Conservation (phyloP, 2,888 invertebrate genomes). For the Serrognathus titanus region DNA sequence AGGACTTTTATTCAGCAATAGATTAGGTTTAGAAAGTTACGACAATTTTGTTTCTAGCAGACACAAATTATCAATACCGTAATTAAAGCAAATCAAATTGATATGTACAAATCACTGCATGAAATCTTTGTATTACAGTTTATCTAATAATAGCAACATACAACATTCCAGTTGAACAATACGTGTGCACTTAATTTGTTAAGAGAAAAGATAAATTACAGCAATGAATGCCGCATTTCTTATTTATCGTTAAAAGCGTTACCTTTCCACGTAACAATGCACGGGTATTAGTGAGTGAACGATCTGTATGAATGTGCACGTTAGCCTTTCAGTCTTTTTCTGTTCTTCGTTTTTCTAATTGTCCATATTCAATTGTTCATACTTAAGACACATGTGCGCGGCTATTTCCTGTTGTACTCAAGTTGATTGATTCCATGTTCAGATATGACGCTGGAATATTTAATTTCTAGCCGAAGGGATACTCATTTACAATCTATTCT, state of each 20-base stretch:
- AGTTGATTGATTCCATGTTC: conserved; percentile 15
- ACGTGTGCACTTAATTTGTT: neutral
- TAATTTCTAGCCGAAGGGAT: conserved; percentile 15
- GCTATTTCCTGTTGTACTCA: conserved; percentile 14
- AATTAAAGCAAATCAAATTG: too few relatives aligned
- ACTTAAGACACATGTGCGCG: conserved; percentile 11
- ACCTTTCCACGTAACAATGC: neutral
- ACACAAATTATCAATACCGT: too few relatives aligned
- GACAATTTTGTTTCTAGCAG: too few relatives aligned
- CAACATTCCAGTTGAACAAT: too few relatives aligned
- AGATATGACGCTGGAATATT: conserved; percentile 16
- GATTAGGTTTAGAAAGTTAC: too few relatives aligned
- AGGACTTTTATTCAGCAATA: too few relatives aligned
- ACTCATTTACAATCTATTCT: conserved; percentile 17
- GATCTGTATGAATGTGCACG: too few relatives aligned
- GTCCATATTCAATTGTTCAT: conserved; percentile 9
- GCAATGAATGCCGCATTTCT: neutral
- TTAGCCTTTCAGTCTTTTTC: too few relatives aligned
- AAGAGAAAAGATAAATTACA: neutral
- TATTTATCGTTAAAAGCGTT: neutral
- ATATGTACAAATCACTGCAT: too few relatives aligned
- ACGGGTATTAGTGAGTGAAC: too few relatives aligned
- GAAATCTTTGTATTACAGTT: too few relatives aligned
- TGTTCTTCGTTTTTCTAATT: neutral
- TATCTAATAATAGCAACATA: too few relatives aligned